phyloP scores from a whole-genome alignment of 2,797 vertebrate species.

The Pantherophis alleghaniensis region DNA sequence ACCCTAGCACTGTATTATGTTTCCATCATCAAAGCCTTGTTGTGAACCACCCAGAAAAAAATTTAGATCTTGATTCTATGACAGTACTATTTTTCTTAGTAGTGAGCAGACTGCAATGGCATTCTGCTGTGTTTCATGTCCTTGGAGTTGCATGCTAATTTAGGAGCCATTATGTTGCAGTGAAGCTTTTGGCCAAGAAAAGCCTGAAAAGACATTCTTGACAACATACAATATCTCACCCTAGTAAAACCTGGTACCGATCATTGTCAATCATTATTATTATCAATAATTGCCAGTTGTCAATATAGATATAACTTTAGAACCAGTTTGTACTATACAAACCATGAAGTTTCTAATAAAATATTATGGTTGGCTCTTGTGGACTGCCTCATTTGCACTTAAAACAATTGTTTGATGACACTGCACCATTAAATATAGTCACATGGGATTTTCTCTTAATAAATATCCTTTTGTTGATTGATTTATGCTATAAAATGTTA shows the following conservation, averaged over 20 bases:
- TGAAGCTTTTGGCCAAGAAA: neutral
- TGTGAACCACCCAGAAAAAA: neutral
- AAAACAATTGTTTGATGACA: neutral
- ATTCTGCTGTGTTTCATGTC: neutral
- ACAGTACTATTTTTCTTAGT: neutral
- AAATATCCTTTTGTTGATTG: neutral
- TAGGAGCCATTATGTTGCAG: neutral
- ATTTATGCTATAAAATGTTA: neutral
- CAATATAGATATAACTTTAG: neutral
- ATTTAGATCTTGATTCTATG: neutral
- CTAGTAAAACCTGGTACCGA: neutral
- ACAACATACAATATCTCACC: neutral
- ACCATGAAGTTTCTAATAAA: neutral
- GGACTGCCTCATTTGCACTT: neutral
- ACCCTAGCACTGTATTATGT: neutral
- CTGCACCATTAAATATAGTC: neutral
- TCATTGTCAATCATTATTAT: neutral
- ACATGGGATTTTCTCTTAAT: neutral
- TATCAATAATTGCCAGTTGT: no score
- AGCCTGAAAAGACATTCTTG: neutral
- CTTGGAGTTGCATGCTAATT: neutral
- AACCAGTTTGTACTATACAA: neutral
- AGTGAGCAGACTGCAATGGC: neutral
- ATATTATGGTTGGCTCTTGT: neutral
- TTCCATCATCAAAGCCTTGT: neutral